Base-by-base conservation (phyloP, 2,888 invertebrate species). In the Halictus quadricinctus region DNA sequence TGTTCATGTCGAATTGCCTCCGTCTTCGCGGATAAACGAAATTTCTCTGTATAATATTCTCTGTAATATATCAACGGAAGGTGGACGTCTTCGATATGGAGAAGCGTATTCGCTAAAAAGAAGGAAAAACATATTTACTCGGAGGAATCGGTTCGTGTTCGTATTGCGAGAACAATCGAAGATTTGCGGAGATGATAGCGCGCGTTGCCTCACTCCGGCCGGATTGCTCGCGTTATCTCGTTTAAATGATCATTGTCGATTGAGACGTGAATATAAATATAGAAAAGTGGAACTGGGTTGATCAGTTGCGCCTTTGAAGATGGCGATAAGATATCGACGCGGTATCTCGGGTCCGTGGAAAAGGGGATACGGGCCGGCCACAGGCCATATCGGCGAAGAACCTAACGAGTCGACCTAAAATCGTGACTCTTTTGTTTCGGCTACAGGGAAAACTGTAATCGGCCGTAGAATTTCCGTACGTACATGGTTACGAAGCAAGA, bases 241-340 rank as follows among this genome's bases (percentile, higher is more conserved):
- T 72, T 10, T 1, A 48, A 72, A 29, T 15, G 48, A 72, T 72
- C 18, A 18, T 21, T 12, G n/a, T 60, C 29, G 69, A 73, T 78
- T n/a, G 25, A 73, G 66, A 54, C 72, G 18, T 0, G 25, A 46
- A 79, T 54, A 41, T 43, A 46, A 54, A 54, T n/a, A 36, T 18
- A 29, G 21, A 60, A 21, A 72, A 73, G 41, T 41, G 43, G 43
- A 73, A 78, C 70, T 54, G 48, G 58, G 54, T 41, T 36, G 79
- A 79, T 73, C 25, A n/a, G 41, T 46, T 66, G n/a, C 10, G 50
- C 2, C 50, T n/a, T 70, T 41, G 36, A 72, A 73, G n/a, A 48
- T 25, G 21, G 8, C 43, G 66, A 66, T 81, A 81, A 73, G 43
- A 21, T 81, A 78, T 73, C 81, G 29, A 13, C 13, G 50, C 64